Conservation (phyloP, 1,140 invertebrate species). For the Trigoniulus corallinus region DNA sequence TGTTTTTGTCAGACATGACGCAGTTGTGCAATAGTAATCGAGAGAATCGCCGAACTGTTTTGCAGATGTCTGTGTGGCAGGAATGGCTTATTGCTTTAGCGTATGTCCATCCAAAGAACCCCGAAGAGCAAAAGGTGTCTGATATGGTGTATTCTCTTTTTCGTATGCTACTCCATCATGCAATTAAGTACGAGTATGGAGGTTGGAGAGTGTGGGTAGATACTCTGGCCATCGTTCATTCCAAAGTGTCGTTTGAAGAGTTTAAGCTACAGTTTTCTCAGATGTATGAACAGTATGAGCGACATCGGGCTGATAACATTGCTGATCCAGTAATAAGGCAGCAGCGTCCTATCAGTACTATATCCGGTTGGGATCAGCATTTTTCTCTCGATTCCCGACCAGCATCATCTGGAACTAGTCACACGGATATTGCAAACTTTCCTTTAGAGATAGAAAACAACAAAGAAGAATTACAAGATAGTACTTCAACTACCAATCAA, state of each 20-base stretch:
- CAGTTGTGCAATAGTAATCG: constrained; percentile 90
- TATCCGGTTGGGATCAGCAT: constrained; percentile 84
- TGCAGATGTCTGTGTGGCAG: constrained; percentile 99
- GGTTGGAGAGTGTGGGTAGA: constrained; percentile 99
- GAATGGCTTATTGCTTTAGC: constrained; percentile 99
- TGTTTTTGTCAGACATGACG: constrained; percentile 95
- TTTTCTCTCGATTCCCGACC: too few relatives aligned
- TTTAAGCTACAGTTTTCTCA: constrained; percentile 88
- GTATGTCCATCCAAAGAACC: constrained; percentile 89
- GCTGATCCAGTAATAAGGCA: constrained; percentile 81
- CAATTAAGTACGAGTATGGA: constrained; percentile 98
- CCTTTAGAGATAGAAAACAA: background rate
- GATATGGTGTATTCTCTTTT: constrained; percentile 98
- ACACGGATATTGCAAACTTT: too few relatives aligned
- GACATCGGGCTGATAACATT: constrained; percentile 80
- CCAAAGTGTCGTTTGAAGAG: constrained; percentile 94
- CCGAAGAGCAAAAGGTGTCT: constrained; percentile 88
- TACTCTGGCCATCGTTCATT: constrained; percentile 96
- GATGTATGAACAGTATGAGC: constrained; percentile 94
- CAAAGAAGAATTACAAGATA: background rate
- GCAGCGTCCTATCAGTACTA: constrained; percentile 84
- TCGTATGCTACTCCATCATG: constrained; percentile 92
- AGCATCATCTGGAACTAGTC: too few relatives aligned
- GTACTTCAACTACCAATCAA: background rate
- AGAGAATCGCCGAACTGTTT: constrained; percentile 89